Base-by-base conservation (phyloP, 2,888 invertebrate species). In the Temnothorax ravouxi region DNA sequence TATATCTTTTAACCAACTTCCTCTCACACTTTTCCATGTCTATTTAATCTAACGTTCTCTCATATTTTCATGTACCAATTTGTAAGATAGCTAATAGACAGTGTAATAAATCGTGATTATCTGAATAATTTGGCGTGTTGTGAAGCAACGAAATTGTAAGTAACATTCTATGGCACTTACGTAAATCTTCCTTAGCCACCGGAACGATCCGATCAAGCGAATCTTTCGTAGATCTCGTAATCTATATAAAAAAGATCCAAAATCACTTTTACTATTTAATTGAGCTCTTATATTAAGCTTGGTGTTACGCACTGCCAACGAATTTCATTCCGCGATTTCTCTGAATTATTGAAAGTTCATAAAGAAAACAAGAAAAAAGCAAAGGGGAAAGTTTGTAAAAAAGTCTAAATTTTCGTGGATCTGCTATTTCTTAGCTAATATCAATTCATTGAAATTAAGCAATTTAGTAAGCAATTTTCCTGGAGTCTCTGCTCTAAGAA, bases 151-250 rank as follows among this genome's bases (percentile, higher is more conserved):
- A 82, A 47, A 50, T 15, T 3, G 47, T 56, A 0, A 38, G 13
- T 25, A 67, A 61, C 25, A n/a, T 54, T 76, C 5, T 41, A 29
- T 54, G 1, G n/a, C 3, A 93, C 94, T 92, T 92, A 94, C 95
- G 95, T 89, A 95, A 93, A 87, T 94, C 94, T 90, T 93, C 94
- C 84, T 93, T 94, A 80, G 91, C 83, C 75, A 91, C 85, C 41
- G 91, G 86, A 77, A 84, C 88, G 47, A 91, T 86, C 75, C 91
- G 90, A 56, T 94, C 93, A 61, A 84, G 77, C 72, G 87, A 85
- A 77, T 92, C 92, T 80, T 91, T 91, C 41, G 92, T 83, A 62
- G 91, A 87, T 86, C 89, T 92, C 74, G 92, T 86, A 76, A 89
- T 89, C 94, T 94, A 86, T 0, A 86, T 84, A 72, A 75, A 21